Conservation (phyloP, 2,113 vertebrate genomes). For the Thinocorus orbignyianus region DNA sequence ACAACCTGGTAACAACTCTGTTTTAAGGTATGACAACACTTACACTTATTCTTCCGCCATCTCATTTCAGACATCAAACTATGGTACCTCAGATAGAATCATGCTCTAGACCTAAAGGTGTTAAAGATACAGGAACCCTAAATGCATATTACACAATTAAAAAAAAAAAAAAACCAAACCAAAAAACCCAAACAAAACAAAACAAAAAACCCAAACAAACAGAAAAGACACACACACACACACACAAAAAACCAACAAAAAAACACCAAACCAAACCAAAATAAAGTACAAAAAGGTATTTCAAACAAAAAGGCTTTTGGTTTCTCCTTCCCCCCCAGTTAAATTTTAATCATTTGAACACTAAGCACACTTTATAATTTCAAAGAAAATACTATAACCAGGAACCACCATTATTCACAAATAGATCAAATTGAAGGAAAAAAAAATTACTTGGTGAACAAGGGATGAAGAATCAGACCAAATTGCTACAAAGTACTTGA, state of each 20-base stretch:
- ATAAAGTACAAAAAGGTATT: background rate
- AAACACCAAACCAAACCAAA: too few species aligned
- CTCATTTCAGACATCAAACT: background rate
- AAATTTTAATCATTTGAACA: background rate
- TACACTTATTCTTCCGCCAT: background rate
- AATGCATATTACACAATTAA: background rate
- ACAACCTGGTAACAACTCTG: background rate
- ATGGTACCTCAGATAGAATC: background rate
- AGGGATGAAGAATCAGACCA: background rate
- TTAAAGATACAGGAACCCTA: background rate
- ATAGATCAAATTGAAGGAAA: background rate
- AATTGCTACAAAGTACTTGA: background rate
- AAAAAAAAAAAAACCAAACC: background rate
- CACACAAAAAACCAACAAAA: too few species aligned
- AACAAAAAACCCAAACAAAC: too few species aligned
- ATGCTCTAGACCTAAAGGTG: background rate
- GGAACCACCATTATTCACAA: background rate
- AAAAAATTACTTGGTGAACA: background rate
- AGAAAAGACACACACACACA: too few species aligned
- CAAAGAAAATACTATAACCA: background rate
- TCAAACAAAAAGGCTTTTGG: background rate
- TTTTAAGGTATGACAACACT: background rate
- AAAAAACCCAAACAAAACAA: too few species aligned
- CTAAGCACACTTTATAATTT: background rate
- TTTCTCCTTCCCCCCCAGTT: background rate